Evolutionary conservation across 2,113 vertebrate species (phyloP), one percentile per base, ranked within the genome.

Genomic region (Corydoras sp.): DNA sequence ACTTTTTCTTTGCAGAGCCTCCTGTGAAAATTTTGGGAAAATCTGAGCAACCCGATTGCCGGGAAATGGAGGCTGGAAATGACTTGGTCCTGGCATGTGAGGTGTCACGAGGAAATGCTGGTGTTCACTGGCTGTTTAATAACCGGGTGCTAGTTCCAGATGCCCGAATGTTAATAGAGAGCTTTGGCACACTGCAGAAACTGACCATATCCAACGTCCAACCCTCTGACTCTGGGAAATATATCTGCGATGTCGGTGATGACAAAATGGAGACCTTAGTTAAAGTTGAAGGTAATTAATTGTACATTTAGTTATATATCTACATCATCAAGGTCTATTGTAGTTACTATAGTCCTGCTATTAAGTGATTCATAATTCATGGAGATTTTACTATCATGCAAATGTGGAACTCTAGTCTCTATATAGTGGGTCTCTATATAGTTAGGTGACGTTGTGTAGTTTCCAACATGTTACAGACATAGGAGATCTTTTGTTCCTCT

Each of bases 21-120:
- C 92, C 90, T 0, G 92, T 94, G 74, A 87, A 77, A 54, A 92
- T 95, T 0, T 62, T 92, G 56, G 88, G 91, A 11, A 91, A 81
- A 72, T 86, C 79, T 9, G 79, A 67, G 5, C 83, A 87, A 0
- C 0, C 9, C 0, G 85, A 89, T 9, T 82, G 84, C 61, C 87
- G 72, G 53, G 88, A 85, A 8, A 77, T 93, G 82, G 65, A 85
- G 55, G 82, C 84, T 0, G 92, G 92, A 0, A 91, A 93, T 4
- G 88, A 91, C 15, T 83, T 95, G 31, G 88, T 92, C 63, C 73
- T 95, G 73, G 79, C 89, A 61, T 95, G 91, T 69, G 86, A 93
- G 74, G 81, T 95, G 62, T 90, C 90, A 10, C 81, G 80, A 1
- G 77, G 77, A 35, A 86, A 75, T 2, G 88, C 88, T 12, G 78